These are phyloP conservation scores for Ricordea florida DNA, from an alignment of 92 coral and sea anemone species.

Conservation along the genomic window DNA sequence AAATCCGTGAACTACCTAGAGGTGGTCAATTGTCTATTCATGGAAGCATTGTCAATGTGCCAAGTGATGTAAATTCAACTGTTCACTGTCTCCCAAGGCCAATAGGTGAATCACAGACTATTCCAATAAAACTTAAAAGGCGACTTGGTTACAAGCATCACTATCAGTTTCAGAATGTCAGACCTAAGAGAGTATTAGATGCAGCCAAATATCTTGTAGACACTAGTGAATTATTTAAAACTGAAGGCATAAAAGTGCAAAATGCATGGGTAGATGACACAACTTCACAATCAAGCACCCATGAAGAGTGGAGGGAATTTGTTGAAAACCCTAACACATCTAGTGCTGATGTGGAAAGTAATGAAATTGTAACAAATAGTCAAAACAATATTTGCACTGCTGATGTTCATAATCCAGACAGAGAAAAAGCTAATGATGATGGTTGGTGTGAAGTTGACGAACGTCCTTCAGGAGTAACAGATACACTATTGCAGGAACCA, in stretches of 20 bases:
- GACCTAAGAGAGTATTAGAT: constrained; percentile 40
- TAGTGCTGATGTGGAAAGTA: neutral
- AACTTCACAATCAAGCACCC: neutral
- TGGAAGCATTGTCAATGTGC: constrained; percentile 45
- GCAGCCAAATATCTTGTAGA: constrained; percentile 16
- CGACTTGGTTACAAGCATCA: constrained; percentile 25
- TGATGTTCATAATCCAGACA: neutral
- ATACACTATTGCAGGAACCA: constrained; percentile 19
- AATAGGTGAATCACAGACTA: constrained; percentile 10
- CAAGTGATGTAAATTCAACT: constrained; percentile 37
- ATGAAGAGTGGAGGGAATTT: neutral
- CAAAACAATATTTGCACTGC: neutral
- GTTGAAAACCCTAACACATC: neutral
- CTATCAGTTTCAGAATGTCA: constrained; percentile 5
- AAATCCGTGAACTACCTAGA: too few relatives aligned
- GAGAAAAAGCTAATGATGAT: neutral
- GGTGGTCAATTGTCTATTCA: constrained; percentile 47
- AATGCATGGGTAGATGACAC: neutral
- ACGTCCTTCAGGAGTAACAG: constrained; percentile 20
- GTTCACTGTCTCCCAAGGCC: constrained; percentile 16
- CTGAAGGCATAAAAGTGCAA: constrained; percentile 17
- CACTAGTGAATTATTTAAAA: constrained; percentile 3
- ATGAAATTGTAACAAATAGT: neutral
- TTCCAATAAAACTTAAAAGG: constrained; percentile 39
- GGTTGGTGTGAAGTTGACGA: constrained; percentile 34